phyloP scores from a whole-genome alignment of 2,888 invertebrate genomes.

The Villa cingulata region DNA sequence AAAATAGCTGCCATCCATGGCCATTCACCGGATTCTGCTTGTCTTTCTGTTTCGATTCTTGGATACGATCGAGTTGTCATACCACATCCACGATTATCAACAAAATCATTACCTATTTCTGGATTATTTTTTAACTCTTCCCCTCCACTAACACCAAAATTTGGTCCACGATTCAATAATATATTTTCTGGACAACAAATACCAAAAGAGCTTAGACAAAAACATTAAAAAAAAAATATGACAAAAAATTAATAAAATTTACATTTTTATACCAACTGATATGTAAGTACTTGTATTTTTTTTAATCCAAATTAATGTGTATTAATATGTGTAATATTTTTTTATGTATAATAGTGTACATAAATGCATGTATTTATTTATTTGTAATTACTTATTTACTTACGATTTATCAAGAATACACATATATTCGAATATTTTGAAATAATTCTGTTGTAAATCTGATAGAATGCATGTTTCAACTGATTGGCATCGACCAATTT shows the following conservation, averaged over 20 bases:
- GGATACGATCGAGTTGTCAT: constrained; percentile 34
- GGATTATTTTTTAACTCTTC: constrained; percentile 37
- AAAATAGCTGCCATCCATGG: constrained; percentile 76
- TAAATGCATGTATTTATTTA: too few relatives aligned
- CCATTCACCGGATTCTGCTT: constrained; percentile 57
- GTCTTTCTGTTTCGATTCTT: constrained; percentile 47
- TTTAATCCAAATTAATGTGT: too few relatives aligned
- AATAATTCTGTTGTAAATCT: constrained; percentile 43
- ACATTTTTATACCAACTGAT: too few relatives aligned
- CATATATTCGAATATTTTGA: constrained; percentile 49
- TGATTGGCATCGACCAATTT: constrained; percentile 53
- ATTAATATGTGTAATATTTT: too few relatives aligned
- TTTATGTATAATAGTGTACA: too few relatives aligned
- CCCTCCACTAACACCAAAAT: constrained; percentile 29
- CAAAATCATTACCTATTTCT: constrained; percentile 6
- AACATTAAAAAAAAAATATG: too few relatives aligned
- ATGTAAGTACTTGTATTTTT: neutral
- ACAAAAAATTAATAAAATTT: too few relatives aligned
- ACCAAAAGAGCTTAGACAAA: constrained; percentile 42
- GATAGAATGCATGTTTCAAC: constrained; percentile 45
- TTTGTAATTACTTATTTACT: too few relatives aligned
- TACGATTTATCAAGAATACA: constrained; percentile 55
- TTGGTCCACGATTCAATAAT: constrained; percentile 20
- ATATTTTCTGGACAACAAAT: constrained; percentile 56
- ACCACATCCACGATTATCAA: constrained; percentile 32